Evolutionary conservation across 2,797 vertebrate genomes (phyloP), one percentile per base, ranked within the genome.

Genomic region (Urophycis tenuis): DNA sequence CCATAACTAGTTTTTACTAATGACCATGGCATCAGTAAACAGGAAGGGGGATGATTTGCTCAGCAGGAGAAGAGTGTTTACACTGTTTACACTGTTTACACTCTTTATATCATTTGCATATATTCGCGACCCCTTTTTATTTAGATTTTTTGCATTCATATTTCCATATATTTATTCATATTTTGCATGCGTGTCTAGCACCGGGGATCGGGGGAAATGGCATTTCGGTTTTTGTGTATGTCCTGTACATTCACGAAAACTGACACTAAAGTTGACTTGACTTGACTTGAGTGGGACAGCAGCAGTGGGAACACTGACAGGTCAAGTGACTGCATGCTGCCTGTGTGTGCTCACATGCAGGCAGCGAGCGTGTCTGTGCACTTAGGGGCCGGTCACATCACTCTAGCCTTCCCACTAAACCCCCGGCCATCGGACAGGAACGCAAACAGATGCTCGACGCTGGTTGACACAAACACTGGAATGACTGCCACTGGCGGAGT

Each of bases 361-460:
- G 81, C 77, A 71, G 75, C 72, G 79, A 86, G 80, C 60, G 78
- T 88, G 88, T 89, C 87, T 84, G 83, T 79, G 81, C 80, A 83
- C 76, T 87, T 80, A 78, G 85, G 84, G 86, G 86, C 85, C 80
- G 80, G 84, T 84, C 83, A 79, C 86, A 88, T 89, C 87, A 83
- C 81, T 89, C 86, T 87, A 83, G 79, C 72, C 34, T 60, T n/a
- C 77, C 75, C 77, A 25, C 60, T 29, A 75, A 82, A 81, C 75
- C 79, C 78, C 73, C 29, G 0, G 29, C 69, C 76, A 74, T 60
- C 77, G 77, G 75, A 19, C 70, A 67, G 74, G 60, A 45, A 70
- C 32, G 41, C 49, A 79, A 82, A 80, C 77, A 74, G 73, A 81
- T 79, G 78, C 77, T 60, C 25, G 69, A 45, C 69, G 74, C 74